phyloP scores from a whole-genome alignment of 2,888 invertebrate species.

The Pseudococcus viburni region DNA sequence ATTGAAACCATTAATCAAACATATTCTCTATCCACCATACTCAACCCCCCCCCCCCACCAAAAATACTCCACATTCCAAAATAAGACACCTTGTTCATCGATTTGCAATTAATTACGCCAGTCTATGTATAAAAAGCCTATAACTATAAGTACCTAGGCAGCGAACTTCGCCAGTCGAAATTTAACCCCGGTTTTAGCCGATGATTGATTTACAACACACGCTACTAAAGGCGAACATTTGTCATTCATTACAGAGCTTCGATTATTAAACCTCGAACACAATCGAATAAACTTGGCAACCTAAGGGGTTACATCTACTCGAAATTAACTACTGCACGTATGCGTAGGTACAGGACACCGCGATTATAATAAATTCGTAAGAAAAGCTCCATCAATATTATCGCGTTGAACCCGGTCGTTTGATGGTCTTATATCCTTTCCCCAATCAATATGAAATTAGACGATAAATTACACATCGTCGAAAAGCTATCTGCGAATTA shows the following conservation, averaged over 20 bases:
- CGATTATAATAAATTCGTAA: background rate
- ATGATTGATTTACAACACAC: conserved; percentile 22
- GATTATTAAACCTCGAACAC: conserved; percentile 20
- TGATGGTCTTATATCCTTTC: background rate
- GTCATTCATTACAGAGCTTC: conserved; percentile 9
- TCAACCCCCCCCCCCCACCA: background rate
- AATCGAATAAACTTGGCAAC: conserved; percentile 18
- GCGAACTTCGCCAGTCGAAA: background rate
- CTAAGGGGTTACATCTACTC: background rate
- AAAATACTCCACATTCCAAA: background rate
- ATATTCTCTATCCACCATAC: background rate
- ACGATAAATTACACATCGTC: conserved; percentile 26
- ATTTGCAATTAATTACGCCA: background rate
- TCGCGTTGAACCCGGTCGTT: conserved; percentile 10
- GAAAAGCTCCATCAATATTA: background rate
- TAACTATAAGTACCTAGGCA: background rate
- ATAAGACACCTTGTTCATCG: conserved; percentile 3
- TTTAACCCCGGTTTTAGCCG: background rate
- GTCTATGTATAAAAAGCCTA: background rate
- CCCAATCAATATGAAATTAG: conserved; percentile 21
- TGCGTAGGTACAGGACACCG: background rate
- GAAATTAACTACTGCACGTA: conserved; percentile 1
- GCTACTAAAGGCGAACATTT: background rate
- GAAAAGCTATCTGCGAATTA: conserved; percentile 20
- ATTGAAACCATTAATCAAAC: background rate